Conservation (phyloP, 2,888 invertebrate genomes). For the Hyalella azteca region DNA sequence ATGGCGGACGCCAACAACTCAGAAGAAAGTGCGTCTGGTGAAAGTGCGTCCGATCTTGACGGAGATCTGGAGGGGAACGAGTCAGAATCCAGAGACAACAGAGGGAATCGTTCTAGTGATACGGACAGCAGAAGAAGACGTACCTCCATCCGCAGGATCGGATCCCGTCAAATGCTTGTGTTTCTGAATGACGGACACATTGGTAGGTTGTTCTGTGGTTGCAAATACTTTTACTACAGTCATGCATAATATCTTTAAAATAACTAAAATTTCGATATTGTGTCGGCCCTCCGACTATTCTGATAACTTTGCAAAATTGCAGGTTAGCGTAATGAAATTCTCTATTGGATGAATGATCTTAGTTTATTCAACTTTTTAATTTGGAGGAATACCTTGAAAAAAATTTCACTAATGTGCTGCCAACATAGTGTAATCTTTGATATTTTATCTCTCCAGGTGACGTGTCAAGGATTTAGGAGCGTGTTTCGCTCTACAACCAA, state of each 20-base stretch:
- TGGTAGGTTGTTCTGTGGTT: not conserved
- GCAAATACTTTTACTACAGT: no score
- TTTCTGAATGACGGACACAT: slow-evolving; percentile 54
- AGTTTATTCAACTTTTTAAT: no score
- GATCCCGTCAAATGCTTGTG: slow-evolving; percentile 56
- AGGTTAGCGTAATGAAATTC: no score
- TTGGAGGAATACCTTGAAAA: no score
- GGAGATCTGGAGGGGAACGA: not conserved
- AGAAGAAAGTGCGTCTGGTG: slow-evolving; percentile 21
- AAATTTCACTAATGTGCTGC: no score
- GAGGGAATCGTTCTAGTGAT: not conserved
- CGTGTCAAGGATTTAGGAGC: not conserved
- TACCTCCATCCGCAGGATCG: slow-evolving; percentile 51
- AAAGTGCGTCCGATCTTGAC: not conserved
- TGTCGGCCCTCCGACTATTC: no score
- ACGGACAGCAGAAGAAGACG: not conserved
- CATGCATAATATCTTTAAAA: no score
- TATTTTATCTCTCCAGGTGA: not conserved
- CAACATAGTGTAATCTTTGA: not conserved
- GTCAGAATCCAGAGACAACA: not conserved
- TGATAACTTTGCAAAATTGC: no score
- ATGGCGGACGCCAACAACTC: slow-evolving; percentile 46
- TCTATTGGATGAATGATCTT: no score
- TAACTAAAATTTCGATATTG: no score
- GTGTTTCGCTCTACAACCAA: no score